Conservation (phyloP, 2,113 vertebrate genomes). For the Myiopsitta monachus region DNA sequence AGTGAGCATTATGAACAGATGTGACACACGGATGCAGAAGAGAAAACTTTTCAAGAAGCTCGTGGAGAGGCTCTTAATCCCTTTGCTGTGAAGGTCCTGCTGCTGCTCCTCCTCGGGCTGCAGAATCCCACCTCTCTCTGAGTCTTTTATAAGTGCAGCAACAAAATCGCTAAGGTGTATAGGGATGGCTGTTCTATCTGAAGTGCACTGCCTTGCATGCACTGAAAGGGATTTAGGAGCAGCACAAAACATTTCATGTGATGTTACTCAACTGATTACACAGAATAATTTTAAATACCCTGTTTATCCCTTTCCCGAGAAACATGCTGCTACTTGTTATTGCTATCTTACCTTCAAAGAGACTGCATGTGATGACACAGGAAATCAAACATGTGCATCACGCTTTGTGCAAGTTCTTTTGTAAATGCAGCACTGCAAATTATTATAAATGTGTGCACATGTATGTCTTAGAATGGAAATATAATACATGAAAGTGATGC, state of each 20-base stretch:
- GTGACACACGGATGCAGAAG: background rate
- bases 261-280: background rate
- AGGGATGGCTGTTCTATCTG: background rate
- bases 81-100: background rate
- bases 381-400: background rate
- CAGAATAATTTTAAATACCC: background rate
- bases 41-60: background rate
- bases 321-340: background rate
- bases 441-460: background rate
- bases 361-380: background rate
- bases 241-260: background rate
- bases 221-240: background rate
- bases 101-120: background rate
- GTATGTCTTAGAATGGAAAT: background rate
- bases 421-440: background rate
- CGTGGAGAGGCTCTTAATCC: background rate
- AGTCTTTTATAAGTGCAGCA: background rate
- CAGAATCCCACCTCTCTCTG: background rate
- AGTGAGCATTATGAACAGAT: background rate
- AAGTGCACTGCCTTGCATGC: fast-evolving
- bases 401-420: background rate
- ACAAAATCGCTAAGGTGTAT: background rate
- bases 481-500: background rate
- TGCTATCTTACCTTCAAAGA: background rate
- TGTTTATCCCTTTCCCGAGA: background rate